Percentiles rank a stretch among this genome's conserved stretches.
These are phyloP conservation scores for Leptonema lineaticorne DNA, from an alignment of 1,140 invertebrate species.

Conservation along the genomic window DNA sequence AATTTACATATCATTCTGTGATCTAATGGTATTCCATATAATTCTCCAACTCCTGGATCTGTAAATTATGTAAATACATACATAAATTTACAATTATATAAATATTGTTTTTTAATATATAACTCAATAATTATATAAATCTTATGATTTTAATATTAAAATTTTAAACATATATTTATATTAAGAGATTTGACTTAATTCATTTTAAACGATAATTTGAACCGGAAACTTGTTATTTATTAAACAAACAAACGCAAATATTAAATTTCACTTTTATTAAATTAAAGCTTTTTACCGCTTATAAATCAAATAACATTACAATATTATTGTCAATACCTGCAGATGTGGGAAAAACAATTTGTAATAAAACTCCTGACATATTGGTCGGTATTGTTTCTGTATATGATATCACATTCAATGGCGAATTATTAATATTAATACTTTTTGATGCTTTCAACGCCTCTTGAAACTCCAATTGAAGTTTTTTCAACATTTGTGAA, in stretches of 20 bases:
- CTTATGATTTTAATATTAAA: too few species aligned
- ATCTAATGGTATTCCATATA: conserved; percentile 66
- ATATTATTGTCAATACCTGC: too few species aligned
- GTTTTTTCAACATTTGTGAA: conserved; percentile 16
- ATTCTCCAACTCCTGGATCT: conserved; percentile 68
- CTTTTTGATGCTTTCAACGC: conserved; percentile 10
- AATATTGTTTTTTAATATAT: conserved; percentile 3
- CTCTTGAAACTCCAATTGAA: conserved; percentile 20
- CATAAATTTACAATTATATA: background rate
- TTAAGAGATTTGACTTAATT: too few species aligned
- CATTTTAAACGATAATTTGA: too few species aligned
- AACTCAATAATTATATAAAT: background rate
- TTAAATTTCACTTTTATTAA: too few species aligned
- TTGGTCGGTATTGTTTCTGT: conserved; percentile 26
- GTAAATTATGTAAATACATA: conserved; percentile 21
- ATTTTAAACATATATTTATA: too few species aligned
- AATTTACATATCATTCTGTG: conserved; percentile 74
- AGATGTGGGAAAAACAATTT: conserved; percentile 26
- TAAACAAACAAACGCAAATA: too few species aligned
- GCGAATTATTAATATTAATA: background rate
- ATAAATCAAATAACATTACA: too few species aligned
- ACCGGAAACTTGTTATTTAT: too few species aligned
- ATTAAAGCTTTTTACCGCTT: too few species aligned
- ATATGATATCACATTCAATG: background rate
- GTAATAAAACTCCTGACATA: conserved; percentile 20